Base-by-base conservation (phyloP, 2,888 invertebrate genomes). In the Petrolisthes manimaculis region DNA sequence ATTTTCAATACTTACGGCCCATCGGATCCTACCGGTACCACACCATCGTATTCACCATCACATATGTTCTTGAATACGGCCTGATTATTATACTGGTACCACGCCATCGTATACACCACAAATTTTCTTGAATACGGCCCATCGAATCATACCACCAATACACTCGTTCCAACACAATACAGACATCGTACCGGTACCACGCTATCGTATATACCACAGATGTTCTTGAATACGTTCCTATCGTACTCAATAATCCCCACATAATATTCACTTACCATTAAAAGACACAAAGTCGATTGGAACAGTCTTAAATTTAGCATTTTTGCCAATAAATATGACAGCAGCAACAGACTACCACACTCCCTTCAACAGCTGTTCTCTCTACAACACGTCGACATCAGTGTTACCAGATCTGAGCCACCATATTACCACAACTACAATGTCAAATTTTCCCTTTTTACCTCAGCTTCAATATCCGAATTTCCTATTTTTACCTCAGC, bases 341-440 rank as follows among this genome's bases (percentile, higher is more conserved):
- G 12, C n/a, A 24, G 6, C 4, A 9, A 24, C 37, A 24, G n/a
- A n/a, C n/a, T 56, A n/a, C 54, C 12, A 56, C 61, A 54, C 61
- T 56, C n/a, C 81, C 24, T n/a, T 54, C 21, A 71, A 83, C 83
- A 83, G 83, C 83, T 83, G 83, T 77, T 87, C 83, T 83, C 83
- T 83, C 37, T 79, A 83, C 87, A 83, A 83, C 87, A 87, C 87
- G 87, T 87, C 14, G 71, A 71, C 71, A 71, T 14, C 9, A 9
- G 37, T 37, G 37, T 37, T 37, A 37, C 37, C 37, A 37, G 37
- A 37, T 37, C 37, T 37, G 37, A 37, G 0, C 1, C 37, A 37
- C 37, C 1, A 37, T 37, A 37, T 37, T 37, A 37, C 37, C 37
- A 37, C 9, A 18, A 61, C 61, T 18, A 9, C 61, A 61, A 18